Conservation (phyloP, 37 sponge, comb jelly and placozoan species). For the Crambe crambe region DNA sequence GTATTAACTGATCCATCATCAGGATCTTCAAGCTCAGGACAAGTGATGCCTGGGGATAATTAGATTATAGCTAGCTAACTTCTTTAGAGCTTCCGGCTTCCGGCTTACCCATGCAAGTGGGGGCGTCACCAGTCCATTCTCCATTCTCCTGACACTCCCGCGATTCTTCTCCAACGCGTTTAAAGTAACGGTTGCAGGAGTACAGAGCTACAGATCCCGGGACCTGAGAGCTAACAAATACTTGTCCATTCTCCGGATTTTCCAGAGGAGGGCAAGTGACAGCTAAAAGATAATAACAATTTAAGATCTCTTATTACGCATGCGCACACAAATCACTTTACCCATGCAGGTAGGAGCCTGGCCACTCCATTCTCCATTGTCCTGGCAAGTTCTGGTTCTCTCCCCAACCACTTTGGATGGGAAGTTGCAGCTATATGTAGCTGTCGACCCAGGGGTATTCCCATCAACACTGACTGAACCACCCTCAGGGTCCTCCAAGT, state of each 20-base stretch:
- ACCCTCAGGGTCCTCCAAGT: not conserved
- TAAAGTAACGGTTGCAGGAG: slow-evolving; percentile 40
- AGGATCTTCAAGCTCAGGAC: not conserved
- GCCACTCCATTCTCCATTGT: slow-evolving; percentile 53
- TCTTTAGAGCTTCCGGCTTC: not conserved
- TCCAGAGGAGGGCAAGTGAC: not conserved
- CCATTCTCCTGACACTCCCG: slow-evolving; percentile 40
- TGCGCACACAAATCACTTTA: slow-evolving; percentile 12
- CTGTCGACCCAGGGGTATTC: not conserved
- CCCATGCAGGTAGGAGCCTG: slow-evolving; percentile 34
- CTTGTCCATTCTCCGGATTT: not conserved
- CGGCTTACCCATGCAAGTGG: slow-evolving; percentile 57
- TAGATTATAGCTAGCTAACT: no score
- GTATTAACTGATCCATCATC: not conserved
- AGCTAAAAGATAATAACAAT: no score
- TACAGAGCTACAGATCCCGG: slow-evolving; percentile 21
- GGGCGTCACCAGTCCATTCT: slow-evolving; percentile 48
- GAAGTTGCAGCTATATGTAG: slow-evolving; percentile 30
- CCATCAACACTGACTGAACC: not conserved
- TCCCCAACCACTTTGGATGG: slow-evolving; percentile 50
- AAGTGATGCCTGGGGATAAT: not conserved
- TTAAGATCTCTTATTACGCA: no score
- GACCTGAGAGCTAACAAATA: not conserved
- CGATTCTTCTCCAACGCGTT: slow-evolving; percentile 25
- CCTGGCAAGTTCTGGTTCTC: slow-evolving; percentile 31